Evolutionary conservation across 2,113 vertebrate genomes (phyloP).

Genomic region (Chloebia gouldiae): DNA sequence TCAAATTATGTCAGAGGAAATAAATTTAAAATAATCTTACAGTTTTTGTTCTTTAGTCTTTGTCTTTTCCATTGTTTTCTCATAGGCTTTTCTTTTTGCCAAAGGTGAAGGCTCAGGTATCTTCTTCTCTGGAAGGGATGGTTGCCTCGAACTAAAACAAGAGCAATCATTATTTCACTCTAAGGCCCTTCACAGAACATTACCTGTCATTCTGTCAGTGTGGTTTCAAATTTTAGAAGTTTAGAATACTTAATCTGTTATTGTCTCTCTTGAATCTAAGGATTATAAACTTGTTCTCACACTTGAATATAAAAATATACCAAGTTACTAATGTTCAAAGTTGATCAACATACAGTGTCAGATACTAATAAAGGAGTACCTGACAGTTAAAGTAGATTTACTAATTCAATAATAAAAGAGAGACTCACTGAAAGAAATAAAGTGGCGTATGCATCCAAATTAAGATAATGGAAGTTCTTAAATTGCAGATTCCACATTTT

Average conservation of each 20-base stretch:
- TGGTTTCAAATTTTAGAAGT: neutral
- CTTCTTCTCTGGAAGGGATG: constrained; percentile 81
- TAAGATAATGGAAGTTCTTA: neutral
- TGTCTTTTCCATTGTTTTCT: constrained; percentile 84
- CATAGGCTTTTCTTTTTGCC: constrained; percentile 89
- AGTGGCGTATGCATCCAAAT: neutral
- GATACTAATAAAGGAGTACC: too few species aligned
- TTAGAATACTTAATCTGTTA: neutral
- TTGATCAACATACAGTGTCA: neutral
- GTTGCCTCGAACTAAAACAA: constrained; percentile 76
- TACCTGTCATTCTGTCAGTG: neutral
- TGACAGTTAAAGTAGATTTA: neutral
- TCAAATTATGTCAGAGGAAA: neutral
- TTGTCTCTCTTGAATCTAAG: neutral
- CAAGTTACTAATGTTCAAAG: neutral
- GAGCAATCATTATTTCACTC: constrained; percentile 3
- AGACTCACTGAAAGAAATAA: neutral
- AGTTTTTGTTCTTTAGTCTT: constrained; percentile 92
- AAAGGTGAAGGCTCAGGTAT: constrained; percentile 88
- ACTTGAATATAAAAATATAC: neutral
- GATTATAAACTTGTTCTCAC: neutral
- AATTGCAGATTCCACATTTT: neutral
- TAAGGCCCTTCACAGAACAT: neutral
- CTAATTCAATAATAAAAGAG: neutral
- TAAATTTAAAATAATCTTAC: constrained; percentile 77